Conservation (phyloP, 1,140 invertebrate genomes). For the Apocrypta bakeri region DNA sequence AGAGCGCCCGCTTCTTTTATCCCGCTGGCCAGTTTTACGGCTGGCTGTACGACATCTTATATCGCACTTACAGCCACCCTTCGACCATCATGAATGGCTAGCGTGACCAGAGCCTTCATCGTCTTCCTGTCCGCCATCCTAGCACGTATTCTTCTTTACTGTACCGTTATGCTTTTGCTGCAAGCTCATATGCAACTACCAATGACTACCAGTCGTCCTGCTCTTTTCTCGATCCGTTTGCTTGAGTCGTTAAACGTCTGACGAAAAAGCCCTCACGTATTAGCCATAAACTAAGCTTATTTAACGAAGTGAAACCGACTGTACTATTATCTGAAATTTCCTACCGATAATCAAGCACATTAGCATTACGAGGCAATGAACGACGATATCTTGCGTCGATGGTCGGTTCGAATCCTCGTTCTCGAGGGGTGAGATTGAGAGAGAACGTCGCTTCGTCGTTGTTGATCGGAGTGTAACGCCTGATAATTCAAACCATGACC, state of each 20-base stretch:
- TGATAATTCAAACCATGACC: slow-evolving; percentile 68
- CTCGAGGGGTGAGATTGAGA: slow-evolving; percentile 26
- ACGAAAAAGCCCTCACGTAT: neutral
- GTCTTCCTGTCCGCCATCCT: neutral
- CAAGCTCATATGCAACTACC: neutral
- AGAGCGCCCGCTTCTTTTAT: slow-evolving; percentile 39
- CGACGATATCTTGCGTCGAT: slow-evolving; percentile 20
- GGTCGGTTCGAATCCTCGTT: slow-evolving; percentile 35
- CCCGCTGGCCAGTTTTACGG: slow-evolving; percentile 58
- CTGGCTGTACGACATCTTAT: slow-evolving; percentile 58
- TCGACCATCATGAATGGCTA: slow-evolving; percentile 58
- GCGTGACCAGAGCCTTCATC: slow-evolving; percentile 43
- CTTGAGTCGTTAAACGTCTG: neutral
- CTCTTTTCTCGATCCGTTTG: neutral
- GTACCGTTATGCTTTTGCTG: slow-evolving; percentile 17
- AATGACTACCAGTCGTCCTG: neutral
- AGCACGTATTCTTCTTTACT: slow-evolving; percentile 34
- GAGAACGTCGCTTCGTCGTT: slow-evolving; percentile 60
- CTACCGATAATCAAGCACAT: slow-evolving; percentile 3
- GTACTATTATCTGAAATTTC: neutral
- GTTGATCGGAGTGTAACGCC: slow-evolving; percentile 72
- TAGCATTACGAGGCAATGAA: neutral
- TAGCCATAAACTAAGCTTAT: neutral
- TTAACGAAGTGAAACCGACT: neutral
- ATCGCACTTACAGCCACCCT: slow-evolving; percentile 59